Base-by-base conservation (phyloP, 2,888 invertebrate species). In the Lasioglossum leucozonium region DNA sequence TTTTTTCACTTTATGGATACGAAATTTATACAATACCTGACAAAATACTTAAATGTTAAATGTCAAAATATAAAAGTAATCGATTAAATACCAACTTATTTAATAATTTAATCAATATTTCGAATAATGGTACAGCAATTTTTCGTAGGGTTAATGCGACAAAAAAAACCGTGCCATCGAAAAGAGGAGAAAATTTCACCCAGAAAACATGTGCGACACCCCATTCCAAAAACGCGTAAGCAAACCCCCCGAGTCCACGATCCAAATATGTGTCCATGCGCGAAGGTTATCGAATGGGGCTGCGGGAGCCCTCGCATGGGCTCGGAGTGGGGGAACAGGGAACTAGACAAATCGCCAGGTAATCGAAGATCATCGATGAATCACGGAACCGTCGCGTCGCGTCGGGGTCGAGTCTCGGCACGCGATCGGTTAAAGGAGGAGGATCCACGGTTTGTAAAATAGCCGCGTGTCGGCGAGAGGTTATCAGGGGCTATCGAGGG, bases 401-500 rank as follows among this genome's bases (percentile, higher is more conserved):
- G n/a, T 51, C 51, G 51, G 72, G 18, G 65, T 65, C 67, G n/a
- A 58, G 34, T 51, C 51, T 51, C 40, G 65, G 85, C 86, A 71
- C 76, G 81, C 76, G 88, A 91, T 89, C 91, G 91, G 30, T 30
- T 58, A 26, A 37, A 77, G 73, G 44, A 79, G 51, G 79, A 81
- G 47, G 84, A 87, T 81, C 77, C 72, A 72, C 79, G 76, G 72
- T 77, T 73, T 76, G 77, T 84, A 85, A 85, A 82, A 79, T 87
- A 82, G 72, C 81, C 65, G 72, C 79, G 83, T 85, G 81, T 83
- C 82, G 82, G 72, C 62, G 79, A 30, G 30, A 69, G 87, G 87
- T 87, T 88, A 88, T 88, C 87, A 72, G 37, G 81, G 92, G 91
- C 93, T 84, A 90, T 87, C 87, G 81, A 87, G 81, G 87, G 89